phyloP scores from a whole-genome alignment of 92 coral and sea anemone genomes.

The Phenganax stokvisi region DNA sequence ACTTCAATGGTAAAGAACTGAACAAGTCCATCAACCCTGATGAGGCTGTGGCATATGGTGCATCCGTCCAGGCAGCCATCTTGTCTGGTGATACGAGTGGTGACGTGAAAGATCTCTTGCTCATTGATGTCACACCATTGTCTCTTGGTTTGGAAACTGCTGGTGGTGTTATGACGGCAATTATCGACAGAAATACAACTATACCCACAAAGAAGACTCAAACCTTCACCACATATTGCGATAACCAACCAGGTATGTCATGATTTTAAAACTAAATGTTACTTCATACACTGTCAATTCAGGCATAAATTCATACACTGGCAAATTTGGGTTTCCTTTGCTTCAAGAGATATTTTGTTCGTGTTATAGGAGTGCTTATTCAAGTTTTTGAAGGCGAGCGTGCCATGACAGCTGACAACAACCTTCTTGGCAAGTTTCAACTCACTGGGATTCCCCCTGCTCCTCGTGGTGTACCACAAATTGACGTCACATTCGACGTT shows the following conservation, averaged over 20 bases:
- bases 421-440: slow-evolving; percentile 30
- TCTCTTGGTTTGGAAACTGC: slow-evolving; percentile 92
- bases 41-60: slow-evolving; percentile 96
- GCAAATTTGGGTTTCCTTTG: background rate
- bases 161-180: slow-evolving; percentile 88
- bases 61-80: slow-evolving; percentile 92
- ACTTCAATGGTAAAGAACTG: slow-evolving; percentile 58
- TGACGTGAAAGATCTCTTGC: slow-evolving; percentile 34
- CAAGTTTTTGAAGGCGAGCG: slow-evolving; percentile 96
- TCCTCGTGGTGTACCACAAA: slow-evolving; percentile 89
- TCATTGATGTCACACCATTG: slow-evolving; percentile 87
- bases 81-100: slow-evolving; percentile 76
- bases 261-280: background rate
- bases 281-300: background rate
- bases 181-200: slow-evolving; percentile 83
- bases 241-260: slow-evolving; percentile 70
- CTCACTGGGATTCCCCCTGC: slow-evolving; percentile 97
- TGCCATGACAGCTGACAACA: slow-evolving; percentile 69
- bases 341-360: background rate
- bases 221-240: slow-evolving; percentile 82
- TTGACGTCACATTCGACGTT: slow-evolving; percentile 83
- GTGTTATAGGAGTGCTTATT: slow-evolving; percentile 52
- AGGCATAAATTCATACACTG: background rate
- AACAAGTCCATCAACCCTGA: slow-evolving; percentile 93
- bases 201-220: slow-evolving; percentile 88